These are phyloP conservation scores for Varanus komodoensis DNA, from an alignment of 2,113 vertebrate species.

Conservation along the genomic window DNA sequence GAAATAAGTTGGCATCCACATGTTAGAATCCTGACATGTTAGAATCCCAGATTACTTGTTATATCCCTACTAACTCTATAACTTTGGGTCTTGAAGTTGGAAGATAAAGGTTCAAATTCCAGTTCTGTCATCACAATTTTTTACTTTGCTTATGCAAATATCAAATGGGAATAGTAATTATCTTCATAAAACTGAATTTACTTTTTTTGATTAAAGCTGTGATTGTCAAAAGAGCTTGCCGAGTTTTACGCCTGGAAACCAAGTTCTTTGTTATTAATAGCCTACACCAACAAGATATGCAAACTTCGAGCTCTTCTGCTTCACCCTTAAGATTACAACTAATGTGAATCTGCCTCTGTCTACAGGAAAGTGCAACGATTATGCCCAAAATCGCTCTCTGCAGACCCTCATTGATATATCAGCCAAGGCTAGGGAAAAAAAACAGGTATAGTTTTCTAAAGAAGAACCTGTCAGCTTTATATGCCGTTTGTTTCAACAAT, in stretches of 20 bases:
- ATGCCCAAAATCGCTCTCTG: not conserved
- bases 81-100: not conserved
- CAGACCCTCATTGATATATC: constrained; percentile 32
- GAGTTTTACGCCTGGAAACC: not conserved
- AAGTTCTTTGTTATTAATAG: not conserved
- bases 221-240: not conserved
- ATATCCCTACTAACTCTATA: not conserved
- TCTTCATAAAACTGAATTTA: too few relatives aligned
- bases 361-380: constrained; percentile 11
- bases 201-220: not conserved
- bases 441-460: constrained; percentile 1
- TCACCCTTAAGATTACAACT: not conserved
- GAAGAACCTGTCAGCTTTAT: not conserved
- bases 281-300: not conserved
- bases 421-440: not conserved
- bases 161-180: not conserved
- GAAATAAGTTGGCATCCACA: not conserved
- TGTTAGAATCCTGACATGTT: too few relatives aligned
- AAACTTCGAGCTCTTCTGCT: not conserved
- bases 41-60: not conserved
- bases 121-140: not conserved
- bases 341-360: constrained; percentile 2
- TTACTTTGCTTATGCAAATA: not conserved
- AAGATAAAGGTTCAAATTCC: not conserved
- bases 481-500: too few relatives aligned